These are phyloP conservation scores for Manduca sexta DNA, from an alignment of 1,140 invertebrate genomes.

Conservation along the genomic window DNA sequence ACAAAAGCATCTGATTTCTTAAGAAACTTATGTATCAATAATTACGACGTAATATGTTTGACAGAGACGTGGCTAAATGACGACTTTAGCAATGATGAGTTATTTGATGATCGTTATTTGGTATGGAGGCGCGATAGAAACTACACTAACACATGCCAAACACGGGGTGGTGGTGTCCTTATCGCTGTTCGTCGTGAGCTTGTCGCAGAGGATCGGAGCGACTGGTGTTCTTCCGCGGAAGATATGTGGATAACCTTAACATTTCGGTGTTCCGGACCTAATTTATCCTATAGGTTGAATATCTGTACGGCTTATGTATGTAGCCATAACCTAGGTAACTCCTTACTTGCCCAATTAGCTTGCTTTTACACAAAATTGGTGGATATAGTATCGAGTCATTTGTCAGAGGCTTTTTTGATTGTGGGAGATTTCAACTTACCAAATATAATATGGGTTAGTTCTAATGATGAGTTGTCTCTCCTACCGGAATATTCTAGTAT, in stretches of 20 bases:
- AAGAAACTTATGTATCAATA: slow-evolving; percentile 12
- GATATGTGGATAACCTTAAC: slow-evolving; percentile 17
- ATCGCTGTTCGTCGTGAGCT: slow-evolving; percentile 18
- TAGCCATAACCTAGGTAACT: slow-evolving; percentile 13
- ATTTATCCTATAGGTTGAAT: slow-evolving; percentile 8
- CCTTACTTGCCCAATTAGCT: slow-evolving; percentile 10
- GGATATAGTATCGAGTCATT: slow-evolving; percentile 4
- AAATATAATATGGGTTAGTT: slow-evolving; percentile 7
- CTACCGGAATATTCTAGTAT: no score
- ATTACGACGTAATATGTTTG: slow-evolving; percentile 18
- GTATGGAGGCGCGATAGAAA: slow-evolving; percentile 24
- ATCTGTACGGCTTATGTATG: slow-evolving; percentile 16
- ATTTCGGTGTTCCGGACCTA: slow-evolving; percentile 4
- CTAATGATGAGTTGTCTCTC: no score
- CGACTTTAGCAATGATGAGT: slow-evolving; percentile 11
- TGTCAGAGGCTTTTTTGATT: slow-evolving; percentile 10
- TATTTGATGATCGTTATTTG: slow-evolving; percentile 13
- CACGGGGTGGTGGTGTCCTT: slow-evolving; percentile 20
- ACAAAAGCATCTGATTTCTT: slow-evolving; percentile 7
- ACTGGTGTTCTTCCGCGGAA: slow-evolving; percentile 20
- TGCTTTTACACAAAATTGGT: slow-evolving; percentile 12
- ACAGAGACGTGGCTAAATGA: slow-evolving; percentile 25
- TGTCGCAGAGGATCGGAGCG: background rate
- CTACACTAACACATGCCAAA: slow-evolving; percentile 13
- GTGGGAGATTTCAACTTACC: slow-evolving; percentile 17